A percentile compares a stretch with the other conserved stretches of the same genome.
Conservation (phyloP, 2,888 invertebrate genomes). For the Helobdella robusta region DNA sequence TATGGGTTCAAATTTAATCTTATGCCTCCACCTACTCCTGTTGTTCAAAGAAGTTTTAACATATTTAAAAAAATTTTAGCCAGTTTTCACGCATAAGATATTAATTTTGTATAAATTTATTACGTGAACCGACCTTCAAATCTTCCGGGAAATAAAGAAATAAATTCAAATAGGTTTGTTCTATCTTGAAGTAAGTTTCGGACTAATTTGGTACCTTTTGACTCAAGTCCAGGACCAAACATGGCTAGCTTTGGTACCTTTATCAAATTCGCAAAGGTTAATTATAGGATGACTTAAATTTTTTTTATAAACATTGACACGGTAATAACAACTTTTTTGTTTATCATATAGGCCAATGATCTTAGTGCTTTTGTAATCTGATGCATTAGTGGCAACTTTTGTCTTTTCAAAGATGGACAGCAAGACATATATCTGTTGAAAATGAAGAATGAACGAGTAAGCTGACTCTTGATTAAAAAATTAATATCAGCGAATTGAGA, state of each 20-base stretch:
- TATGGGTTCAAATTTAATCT: not conserved
- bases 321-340: no score
- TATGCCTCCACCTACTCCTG: conserved; percentile 18
- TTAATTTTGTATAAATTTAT: not conserved
- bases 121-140: conserved; percentile 15
- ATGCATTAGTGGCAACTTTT: not conserved
- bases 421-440: conserved; percentile 32
- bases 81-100: not conserved
- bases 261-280: no score
- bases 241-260: conserved; percentile 33
- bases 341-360: not conserved
- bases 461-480: no score
- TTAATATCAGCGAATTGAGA: no score
- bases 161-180: conserved; percentile 20
- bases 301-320: no score
- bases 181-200: conserved; percentile 19
- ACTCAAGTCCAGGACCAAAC: conserved; percentile 35
- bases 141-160: conserved; percentile 28
- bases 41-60: no score
- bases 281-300: no score
- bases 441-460: not conserved
- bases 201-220: conserved; percentile 29
- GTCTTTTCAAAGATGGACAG: conserved; percentile 26
- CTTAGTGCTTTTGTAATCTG: not conserved
- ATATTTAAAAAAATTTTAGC: not conserved